These are phyloP conservation scores for Idaea straminata DNA, from an alignment of 2,888 invertebrate species.

Conservation along the genomic window DNA sequence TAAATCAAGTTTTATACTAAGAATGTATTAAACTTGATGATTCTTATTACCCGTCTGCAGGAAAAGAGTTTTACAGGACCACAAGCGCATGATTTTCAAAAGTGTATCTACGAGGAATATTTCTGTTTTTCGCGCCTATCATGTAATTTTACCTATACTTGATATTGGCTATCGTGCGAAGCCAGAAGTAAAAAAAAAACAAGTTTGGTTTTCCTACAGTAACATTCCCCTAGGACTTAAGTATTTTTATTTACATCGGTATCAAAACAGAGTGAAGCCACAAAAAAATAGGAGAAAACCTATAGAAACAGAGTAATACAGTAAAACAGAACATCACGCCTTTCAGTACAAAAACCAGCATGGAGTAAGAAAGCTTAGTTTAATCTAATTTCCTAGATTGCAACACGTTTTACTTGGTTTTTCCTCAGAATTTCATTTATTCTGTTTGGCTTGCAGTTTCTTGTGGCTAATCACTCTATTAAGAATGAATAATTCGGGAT, in stretches of 20 bases:
- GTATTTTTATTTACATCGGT: not conserved
- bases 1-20: too few species aligned
- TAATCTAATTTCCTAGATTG: conserved; percentile 22
- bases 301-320: not conserved
- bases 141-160: too few species aligned
- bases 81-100: too few species aligned
- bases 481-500: not conserved
- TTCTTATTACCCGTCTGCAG: too few species aligned
- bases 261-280: not conserved
- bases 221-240: too few species aligned
- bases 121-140: too few species aligned
- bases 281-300: not conserved
- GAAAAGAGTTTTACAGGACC: too few species aligned
- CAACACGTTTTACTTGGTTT: conserved; percentile 14
- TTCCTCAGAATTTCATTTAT: conserved; percentile 19
- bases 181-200: too few species aligned
- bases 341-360: conserved; percentile 9
- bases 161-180: too few species aligned
- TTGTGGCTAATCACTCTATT: not conserved
- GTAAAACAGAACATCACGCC: conserved; percentile 3
- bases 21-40: too few species aligned
- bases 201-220: too few species aligned
- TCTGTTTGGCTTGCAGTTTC: conserved; percentile 16
- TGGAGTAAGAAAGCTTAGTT: conserved; percentile 12
- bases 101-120: too few species aligned